A percentile compares a stretch with the other conserved stretches of the same genome.
These are phyloP conservation scores for Phyllotreta cruciferae DNA, from an alignment of 2,888 invertebrate species.

Conservation along the genomic window DNA sequence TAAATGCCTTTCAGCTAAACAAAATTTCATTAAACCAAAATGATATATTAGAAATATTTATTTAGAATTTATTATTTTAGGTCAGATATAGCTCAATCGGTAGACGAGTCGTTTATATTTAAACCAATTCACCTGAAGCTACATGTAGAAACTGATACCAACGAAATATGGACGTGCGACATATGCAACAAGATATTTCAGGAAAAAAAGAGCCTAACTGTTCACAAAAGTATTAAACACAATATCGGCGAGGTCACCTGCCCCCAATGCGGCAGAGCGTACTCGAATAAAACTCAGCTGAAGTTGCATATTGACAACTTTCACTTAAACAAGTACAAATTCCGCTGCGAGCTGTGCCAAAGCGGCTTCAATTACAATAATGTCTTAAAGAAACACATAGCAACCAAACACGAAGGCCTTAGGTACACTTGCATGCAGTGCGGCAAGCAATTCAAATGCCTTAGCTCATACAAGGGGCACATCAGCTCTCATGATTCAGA, in stretches of 20 bases:
- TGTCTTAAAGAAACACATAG: constrained; percentile 43
- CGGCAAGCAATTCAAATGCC: constrained; percentile 47
- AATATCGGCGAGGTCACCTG: constrained; percentile 23
- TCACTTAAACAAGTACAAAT: constrained; percentile 61
- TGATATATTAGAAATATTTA: too few species aligned
- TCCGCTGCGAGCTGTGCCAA: constrained; percentile 47
- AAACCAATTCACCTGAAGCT: constrained; percentile 28
- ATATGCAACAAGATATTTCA: constrained; percentile 48
- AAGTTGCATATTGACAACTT: constrained; percentile 48
- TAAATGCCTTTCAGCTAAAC: too few species aligned
- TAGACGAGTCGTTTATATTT: constrained; percentile 19
- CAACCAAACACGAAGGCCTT: constrained; percentile 47
- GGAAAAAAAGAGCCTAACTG: constrained; percentile 63
- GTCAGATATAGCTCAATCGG: constrained; percentile 18
- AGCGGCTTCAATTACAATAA: constrained; percentile 44
- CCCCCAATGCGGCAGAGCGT: constrained; percentile 43
- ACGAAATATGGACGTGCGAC: constrained; percentile 41
- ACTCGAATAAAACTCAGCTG: constrained; percentile 38
- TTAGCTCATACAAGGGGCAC: constrained; percentile 42
- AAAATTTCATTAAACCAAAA: too few species aligned
- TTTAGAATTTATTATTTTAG: constrained; percentile 32
- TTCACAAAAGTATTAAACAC: constrained; percentile 57
- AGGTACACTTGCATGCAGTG: constrained; percentile 45
- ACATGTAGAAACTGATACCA: constrained; percentile 40
- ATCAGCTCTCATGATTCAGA: constrained; percentile 41